Percentiles rank a stretch among this genome's conserved stretches.
phyloP scores from a whole-genome alignment of 1,140 invertebrate genomes.

The Pseudomyrmex dendroicus region DNA sequence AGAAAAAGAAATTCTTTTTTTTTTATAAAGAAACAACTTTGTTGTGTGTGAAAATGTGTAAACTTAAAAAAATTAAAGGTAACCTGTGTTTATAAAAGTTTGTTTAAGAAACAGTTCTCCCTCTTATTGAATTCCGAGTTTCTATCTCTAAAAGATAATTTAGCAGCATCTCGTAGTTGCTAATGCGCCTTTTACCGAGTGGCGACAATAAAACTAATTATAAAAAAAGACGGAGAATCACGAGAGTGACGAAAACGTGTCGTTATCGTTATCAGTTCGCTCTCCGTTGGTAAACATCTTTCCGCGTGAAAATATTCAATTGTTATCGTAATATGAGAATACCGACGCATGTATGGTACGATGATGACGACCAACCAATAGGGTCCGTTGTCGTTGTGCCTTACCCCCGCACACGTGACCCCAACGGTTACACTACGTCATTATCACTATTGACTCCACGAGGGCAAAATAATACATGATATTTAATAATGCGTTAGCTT shows the following conservation, averaged over 20 bases:
- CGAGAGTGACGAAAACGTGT: constrained; percentile 37
- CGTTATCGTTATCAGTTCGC: constrained; percentile 68
- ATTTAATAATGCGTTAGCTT: constrained; percentile 62
- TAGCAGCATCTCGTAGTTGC: not conserved
- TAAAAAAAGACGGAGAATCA: constrained; percentile 2
- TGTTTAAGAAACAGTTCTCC: not conserved
- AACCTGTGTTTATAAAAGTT: not conserved
- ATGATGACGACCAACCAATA: constrained; percentile 65
- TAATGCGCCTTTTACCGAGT: not conserved
- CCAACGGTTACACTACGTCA: constrained; percentile 60
- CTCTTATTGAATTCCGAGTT: not conserved
- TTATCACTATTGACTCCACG: constrained; percentile 71
- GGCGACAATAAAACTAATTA: constrained; percentile 32
- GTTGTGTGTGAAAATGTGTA: too few relatives aligned
- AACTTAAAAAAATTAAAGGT: not conserved
- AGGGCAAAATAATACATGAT: constrained; percentile 71
- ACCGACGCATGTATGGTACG: constrained; percentile 68
- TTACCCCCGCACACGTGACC: constrained; percentile 77
- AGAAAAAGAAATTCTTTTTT: too few relatives aligned
- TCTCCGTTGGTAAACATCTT: constrained; percentile 66
- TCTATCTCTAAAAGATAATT: not conserved
- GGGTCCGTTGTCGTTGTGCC: constrained; percentile 53
- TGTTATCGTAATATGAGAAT: constrained; percentile 61
- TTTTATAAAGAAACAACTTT: too few relatives aligned
- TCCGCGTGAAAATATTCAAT: constrained; percentile 62